Evolutionary conservation across 1,140 invertebrate genomes (phyloP), one percentile per base, ranked within the genome.

Genomic region (Harlomillsia oculata): DNA sequence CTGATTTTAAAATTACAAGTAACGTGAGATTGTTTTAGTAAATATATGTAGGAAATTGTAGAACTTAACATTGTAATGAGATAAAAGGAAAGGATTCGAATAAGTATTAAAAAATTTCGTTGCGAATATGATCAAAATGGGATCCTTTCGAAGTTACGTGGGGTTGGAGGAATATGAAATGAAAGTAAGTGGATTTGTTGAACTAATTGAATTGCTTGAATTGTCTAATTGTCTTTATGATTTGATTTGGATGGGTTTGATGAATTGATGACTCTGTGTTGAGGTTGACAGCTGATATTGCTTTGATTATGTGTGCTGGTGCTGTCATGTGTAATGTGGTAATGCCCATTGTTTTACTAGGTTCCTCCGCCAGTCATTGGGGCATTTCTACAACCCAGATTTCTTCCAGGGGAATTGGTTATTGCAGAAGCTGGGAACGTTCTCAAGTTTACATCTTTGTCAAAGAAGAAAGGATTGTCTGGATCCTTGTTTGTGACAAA

Each of bases 401-500:
- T 74, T 59, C 68, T 77, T 71, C 36, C 72, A 80, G 87, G 87
- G 41, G 89, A 93, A 72, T 74, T 80, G 57, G 72, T 87, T 30
- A 80, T 88, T 57, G 80, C 82, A 8, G 78, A 81, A 67, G 84
- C 84, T n/a, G 78, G 85, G 68, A 85, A 80, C 71, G 85, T 89
- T 28, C 73, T 89, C 29, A 80, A 89, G 76, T 86, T 85, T 73
- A 78, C 80, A 57, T 84, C 87, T 6, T 79, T 88, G 50, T 82
- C 81, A 67, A 83, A 89, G 67, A 72, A 79, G 45, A 86, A 84
- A 61, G 85, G 84, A 32, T 80, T 82, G 56, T 82, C 82, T 59
- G 89, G 89, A 1, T 76, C 82, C 25, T 73, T 93, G 49, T 85
- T 83, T 69, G 78, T 90, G 32, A 91, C 88, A 39, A 91, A 89